Evolutionary conservation across 2,888 invertebrate genomes (phyloP).

Genomic region (Ophioninae sp.): DNA sequence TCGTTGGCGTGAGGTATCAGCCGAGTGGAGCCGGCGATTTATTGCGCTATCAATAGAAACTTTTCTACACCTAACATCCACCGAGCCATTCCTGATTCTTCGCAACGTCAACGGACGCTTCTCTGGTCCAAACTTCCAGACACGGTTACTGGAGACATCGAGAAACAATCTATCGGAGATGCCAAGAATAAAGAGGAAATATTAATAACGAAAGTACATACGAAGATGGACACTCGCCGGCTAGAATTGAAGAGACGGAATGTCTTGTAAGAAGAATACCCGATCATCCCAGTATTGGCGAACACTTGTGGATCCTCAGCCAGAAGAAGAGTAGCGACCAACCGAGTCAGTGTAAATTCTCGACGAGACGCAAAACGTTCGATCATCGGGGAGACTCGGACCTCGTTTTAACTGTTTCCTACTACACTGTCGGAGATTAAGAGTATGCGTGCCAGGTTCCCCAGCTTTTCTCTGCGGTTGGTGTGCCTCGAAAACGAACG

Average conservation of each 20-base stretch:
- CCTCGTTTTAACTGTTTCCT: constrained; percentile 23
- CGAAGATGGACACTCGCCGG: not conserved
- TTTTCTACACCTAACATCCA: not conserved
- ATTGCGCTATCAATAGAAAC: too few species aligned
- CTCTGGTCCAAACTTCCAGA: not conserved
- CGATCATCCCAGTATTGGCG: not conserved
- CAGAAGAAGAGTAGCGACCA: constrained; percentile 58
- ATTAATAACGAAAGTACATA: not conserved
- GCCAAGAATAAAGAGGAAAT: not conserved
- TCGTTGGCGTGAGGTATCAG: too few species aligned
- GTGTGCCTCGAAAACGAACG: constrained; percentile 15
- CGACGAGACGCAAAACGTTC: constrained; percentile 55
- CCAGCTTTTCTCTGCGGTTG: constrained; percentile 35
- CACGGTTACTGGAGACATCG: not conserved
- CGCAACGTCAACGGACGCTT: not conserved
- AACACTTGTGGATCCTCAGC: not conserved
- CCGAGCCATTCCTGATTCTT: not conserved
- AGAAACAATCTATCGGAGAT: not conserved
- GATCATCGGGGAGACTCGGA: constrained; percentile 52
- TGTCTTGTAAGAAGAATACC: constrained; percentile 9
- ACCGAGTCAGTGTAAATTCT: constrained; percentile 61
- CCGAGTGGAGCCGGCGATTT: too few species aligned
- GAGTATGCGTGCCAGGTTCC: constrained; percentile 32
- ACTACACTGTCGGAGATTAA: constrained; percentile 21
- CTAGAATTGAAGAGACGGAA: not conserved